Evolutionary conservation across 2,113 vertebrate species (phyloP).

Genomic region (Dissostichus mawsoni): DNA sequence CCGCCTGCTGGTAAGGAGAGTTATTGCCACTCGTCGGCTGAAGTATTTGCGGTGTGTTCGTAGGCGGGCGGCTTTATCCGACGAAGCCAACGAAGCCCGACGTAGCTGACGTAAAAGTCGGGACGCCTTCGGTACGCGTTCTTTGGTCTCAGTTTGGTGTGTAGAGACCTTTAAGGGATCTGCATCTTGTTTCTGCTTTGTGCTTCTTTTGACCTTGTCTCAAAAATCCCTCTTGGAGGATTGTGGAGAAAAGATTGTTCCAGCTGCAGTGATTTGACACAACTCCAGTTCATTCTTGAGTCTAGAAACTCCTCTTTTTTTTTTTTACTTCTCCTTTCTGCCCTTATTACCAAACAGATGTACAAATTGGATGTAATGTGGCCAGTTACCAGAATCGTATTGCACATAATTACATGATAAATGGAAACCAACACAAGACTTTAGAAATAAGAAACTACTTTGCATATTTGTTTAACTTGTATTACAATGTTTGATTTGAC

Average conservation of each 20-base stretch:
- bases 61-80: too few species aligned
- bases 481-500: conserved; percentile 2
- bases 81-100: too few species aligned
- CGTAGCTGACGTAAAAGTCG: too few species aligned
- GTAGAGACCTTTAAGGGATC: too few species aligned
- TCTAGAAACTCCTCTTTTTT: background rate
- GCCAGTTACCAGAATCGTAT: background rate
- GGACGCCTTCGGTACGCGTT: too few species aligned
- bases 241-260: conserved; percentile 30
- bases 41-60: too few species aligned
- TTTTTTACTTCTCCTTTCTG: background rate
- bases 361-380: background rate
- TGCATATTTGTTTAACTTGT: background rate
- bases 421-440: background rate
- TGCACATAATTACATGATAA: background rate
- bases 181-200: background rate
- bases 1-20: too few species aligned
- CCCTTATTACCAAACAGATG: background rate
- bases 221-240: conserved; percentile 4
- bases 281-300: background rate
- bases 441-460: too few species aligned
- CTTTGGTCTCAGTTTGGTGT: too few species aligned
- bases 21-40: too few species aligned
- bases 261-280: conserved; percentile 29
- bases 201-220: conserved; percentile 29